Evolutionary conservation across 2,888 invertebrate genomes (phyloP).

Genomic region (Pyralis farinalis): DNA sequence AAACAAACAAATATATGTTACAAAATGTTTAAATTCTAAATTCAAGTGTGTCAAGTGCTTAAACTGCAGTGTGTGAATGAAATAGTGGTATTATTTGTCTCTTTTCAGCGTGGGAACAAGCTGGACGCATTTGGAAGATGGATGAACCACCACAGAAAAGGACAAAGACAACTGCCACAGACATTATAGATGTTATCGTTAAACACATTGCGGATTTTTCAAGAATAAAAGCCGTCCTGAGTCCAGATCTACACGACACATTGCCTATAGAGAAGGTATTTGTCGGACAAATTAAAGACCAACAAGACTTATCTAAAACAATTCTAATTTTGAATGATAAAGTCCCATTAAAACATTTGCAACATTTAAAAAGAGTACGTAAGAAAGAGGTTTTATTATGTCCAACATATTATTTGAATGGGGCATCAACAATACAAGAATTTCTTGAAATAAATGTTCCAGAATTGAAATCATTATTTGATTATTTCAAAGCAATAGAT

Average conservation of each 20-base stretch:
- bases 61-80: slow-evolving; percentile 46
- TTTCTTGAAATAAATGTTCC: slow-evolving; percentile 62
- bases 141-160: slow-evolving; percentile 49
- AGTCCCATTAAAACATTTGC: slow-evolving; percentile 81
- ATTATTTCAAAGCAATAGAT: slow-evolving; percentile 69
- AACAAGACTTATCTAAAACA: slow-evolving; percentile 82
- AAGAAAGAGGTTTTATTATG: slow-evolving; percentile 81
- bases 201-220: slow-evolving; percentile 32
- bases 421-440: slow-evolving; percentile 48
- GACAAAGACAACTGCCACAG: slow-evolving; percentile 26
- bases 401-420: slow-evolving; percentile 43
- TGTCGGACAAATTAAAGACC: slow-evolving; percentile 81
- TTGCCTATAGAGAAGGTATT: slow-evolving; percentile 79
- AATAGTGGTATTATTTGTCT: slow-evolving; percentile 58
- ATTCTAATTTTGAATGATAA: slow-evolving; percentile 81
- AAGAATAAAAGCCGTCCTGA: slow-evolving; percentile 71
- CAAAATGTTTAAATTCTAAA: too few species aligned
- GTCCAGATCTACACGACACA: slow-evolving; percentile 71
- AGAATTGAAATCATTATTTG: slow-evolving; percentile 67
- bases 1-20: too few species aligned
- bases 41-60: slow-evolving; percentile 10
- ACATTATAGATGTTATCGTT: slow-evolving; percentile 37
- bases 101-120: slow-evolving; percentile 46
- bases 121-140: slow-evolving; percentile 14
- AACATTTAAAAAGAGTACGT: slow-evolving; percentile 88